phyloP scores from a whole-genome alignment of 2,113 vertebrate species.

The Microcebus griseorufus region DNA sequence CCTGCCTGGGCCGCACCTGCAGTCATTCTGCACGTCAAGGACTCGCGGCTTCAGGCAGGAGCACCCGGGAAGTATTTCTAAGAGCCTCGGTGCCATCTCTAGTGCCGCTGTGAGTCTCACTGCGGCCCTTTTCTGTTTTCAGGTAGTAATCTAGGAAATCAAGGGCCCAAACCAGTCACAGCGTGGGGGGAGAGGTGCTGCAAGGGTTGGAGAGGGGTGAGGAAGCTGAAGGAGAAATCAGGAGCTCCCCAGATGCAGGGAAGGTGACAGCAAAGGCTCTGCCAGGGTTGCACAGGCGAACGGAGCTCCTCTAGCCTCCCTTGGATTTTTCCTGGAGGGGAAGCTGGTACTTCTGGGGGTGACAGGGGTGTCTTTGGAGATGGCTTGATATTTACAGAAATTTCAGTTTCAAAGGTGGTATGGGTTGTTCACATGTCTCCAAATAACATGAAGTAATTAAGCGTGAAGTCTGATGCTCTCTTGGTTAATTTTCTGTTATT shows the following conservation, averaged over 20 bases:
- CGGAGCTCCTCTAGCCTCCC: background rate
- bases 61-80: background rate
- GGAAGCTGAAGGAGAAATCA: background rate
- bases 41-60: constrained; percentile 35
- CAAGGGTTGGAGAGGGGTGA: background rate
- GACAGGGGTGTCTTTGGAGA: background rate
- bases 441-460: background rate
- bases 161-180: background rate
- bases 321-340: background rate
- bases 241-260: background rate
- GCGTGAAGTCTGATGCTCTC: background rate
- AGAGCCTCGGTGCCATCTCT: background rate
- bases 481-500: background rate
- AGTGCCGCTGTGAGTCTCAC: background rate
- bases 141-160: constrained; percentile 45
- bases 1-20: constrained; percentile 30
- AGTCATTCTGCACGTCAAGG: constrained; percentile 52
- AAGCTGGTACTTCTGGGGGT: background rate
- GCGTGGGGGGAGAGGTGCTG: background rate
- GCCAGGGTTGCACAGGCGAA: background rate
- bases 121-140: constrained; percentile 6
- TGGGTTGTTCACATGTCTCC: background rate
- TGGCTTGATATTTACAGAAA: background rate
- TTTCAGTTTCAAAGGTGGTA: background rate
- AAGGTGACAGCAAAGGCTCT: background rate